Evolutionary conservation across 2,888 invertebrate species (phyloP).

Genomic region (Oxytorus armatus): DNA sequence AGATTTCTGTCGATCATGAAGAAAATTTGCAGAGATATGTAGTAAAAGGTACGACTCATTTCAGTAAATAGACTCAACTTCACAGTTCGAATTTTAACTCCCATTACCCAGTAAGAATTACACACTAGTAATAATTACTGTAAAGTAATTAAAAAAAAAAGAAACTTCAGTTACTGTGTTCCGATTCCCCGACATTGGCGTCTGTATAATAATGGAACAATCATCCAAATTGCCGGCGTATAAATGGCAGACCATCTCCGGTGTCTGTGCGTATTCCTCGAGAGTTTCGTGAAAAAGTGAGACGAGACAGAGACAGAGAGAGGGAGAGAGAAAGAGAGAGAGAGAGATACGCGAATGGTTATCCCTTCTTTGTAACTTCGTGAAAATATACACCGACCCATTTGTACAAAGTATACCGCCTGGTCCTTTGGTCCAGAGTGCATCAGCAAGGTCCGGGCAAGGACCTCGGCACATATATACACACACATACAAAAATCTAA

Average conservation of each 20-base stretch:
- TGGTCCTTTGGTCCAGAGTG: constrained; percentile 30
- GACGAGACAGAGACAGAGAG: constrained; percentile 35
- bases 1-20: too few species aligned
- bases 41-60: too few species aligned
- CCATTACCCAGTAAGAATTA: too few species aligned
- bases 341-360: constrained; percentile 41
- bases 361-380: constrained; percentile 24
- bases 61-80: too few species aligned
- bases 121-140: too few species aligned
- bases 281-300: constrained; percentile 17
- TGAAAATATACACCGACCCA: constrained; percentile 23
- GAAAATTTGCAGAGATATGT: too few species aligned
- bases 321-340: too few species aligned
- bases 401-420: constrained; percentile 46
- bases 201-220: constrained; percentile 17
- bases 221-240: constrained; percentile 27
- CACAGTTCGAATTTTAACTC: too few species aligned
- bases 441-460: constrained; percentile 19
- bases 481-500: background rate
- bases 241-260: constrained; percentile 30
- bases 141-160: too few species aligned
- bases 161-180: too few species aligned
- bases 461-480: constrained; percentile 20
- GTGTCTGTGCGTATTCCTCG: constrained; percentile 3
- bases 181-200: background rate